Evolutionary conservation across 2,888 invertebrate species (phyloP).

Genomic region (Mechanitis messenoides): DNA sequence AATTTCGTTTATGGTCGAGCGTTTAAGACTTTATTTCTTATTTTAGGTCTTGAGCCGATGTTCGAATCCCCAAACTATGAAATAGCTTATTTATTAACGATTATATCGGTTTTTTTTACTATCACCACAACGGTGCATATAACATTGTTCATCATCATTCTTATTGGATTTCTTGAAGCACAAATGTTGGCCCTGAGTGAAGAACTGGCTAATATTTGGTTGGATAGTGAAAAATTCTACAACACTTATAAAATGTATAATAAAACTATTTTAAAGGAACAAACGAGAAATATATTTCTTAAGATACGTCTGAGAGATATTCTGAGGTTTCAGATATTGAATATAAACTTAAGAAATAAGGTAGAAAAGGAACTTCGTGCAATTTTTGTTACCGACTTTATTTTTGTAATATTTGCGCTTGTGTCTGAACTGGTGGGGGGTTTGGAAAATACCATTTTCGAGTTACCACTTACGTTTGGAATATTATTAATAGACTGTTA

Average conservation of each 20-base stretch:
- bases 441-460: conserved; percentile 42
- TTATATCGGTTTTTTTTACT: conserved; percentile 32
- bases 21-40: too few relatives aligned
- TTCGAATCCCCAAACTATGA: conserved; percentile 49
- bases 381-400: conserved; percentile 41
- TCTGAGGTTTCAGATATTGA: conserved; percentile 36
- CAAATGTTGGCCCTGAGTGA: conserved; percentile 47
- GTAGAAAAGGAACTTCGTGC: conserved; percentile 38
- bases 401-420: conserved; percentile 37
- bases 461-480: conserved; percentile 41
- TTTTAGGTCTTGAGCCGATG: conserved; percentile 50
- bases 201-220: conserved; percentile 44
- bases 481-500: conserved; percentile 47
- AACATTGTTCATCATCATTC: conserved; percentile 43
- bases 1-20: too few relatives aligned
- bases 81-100: conserved; percentile 35
- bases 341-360: conserved; percentile 32
- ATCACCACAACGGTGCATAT: conserved; percentile 41
- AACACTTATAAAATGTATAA: not conserved
- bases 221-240: conserved; percentile 31
- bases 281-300: conserved; percentile 27
- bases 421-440: conserved; percentile 47
- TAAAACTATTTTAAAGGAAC: conserved; percentile 1
- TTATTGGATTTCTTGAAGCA: conserved; percentile 48
- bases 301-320: conserved; percentile 34